Conservation (phyloP, 2,888 invertebrate genomes). For the Cheilosia urbana region DNA sequence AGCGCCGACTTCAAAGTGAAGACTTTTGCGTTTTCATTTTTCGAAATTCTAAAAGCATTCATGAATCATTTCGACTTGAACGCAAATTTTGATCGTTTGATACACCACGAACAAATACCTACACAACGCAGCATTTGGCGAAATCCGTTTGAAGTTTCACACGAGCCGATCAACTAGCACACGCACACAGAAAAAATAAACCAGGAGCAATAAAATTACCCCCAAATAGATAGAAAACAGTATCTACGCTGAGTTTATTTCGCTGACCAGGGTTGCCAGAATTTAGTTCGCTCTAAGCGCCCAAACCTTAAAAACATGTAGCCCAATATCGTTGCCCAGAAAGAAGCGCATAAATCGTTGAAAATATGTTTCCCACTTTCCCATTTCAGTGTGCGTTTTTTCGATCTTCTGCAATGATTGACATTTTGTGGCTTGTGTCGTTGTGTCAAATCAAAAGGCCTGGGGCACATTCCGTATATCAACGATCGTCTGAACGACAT, state of each 20-base stretch:
- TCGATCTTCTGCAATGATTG: no score
- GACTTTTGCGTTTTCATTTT: slow-evolving; percentile 23
- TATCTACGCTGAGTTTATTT: slow-evolving; percentile 46
- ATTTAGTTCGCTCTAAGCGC: no score
- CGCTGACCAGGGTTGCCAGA: no score
- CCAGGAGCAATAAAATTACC: slow-evolving; percentile 64
- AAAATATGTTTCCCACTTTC: no score
- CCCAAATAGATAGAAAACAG: slow-evolving; percentile 45
- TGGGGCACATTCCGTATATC: no score
- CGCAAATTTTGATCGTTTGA: slow-evolving; percentile 58
- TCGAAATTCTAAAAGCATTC: slow-evolving; percentile 52
- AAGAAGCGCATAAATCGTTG: no score
- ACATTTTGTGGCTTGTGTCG: no score
- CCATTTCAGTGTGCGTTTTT: no score
- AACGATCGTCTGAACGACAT: no score
- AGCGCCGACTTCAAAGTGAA: slow-evolving; percentile 56
- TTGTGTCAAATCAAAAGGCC: no score
- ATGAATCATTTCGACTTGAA: slow-evolving; percentile 65
- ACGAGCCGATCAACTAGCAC: neutral
- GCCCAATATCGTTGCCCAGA: no score
- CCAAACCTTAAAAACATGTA: no score
- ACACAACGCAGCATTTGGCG: slow-evolving; percentile 40
- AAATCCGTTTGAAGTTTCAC: slow-evolving; percentile 65
- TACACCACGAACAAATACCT: slow-evolving; percentile 23
- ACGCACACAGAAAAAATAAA: slow-evolving; percentile 24